phyloP scores from a whole-genome alignment of 2,113 vertebrate genomes.

The Antennarius striatus region DNA sequence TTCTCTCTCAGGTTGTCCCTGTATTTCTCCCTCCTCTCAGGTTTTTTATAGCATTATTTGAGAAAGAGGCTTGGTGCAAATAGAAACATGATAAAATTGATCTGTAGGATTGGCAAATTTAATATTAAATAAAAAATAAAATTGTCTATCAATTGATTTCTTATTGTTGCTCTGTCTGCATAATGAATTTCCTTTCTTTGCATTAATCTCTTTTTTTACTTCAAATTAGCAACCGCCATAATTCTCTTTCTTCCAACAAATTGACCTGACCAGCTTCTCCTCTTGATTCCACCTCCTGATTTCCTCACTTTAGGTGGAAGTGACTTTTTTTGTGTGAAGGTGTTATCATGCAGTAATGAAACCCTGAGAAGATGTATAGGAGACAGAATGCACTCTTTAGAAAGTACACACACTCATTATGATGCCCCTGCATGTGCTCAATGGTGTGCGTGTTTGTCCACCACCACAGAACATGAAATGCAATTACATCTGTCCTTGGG shows the following conservation, averaged over 20 bases:
- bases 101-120: no score
- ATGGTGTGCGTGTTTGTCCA: conserved; percentile 26
- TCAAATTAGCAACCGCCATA: no score
- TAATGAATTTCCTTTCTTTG: no score
- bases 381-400: conserved; percentile 24
- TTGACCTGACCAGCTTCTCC: no score
- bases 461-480: conserved; percentile 54
- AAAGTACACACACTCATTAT: neutral
- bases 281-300: neutral
- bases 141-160: no score
- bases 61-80: neutral
- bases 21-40: neutral
- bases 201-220: no score
- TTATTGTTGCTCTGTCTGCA: no score
- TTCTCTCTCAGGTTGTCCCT: neutral
- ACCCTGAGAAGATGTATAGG: neutral
- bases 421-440: conserved; percentile 11
- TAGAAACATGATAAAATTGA: neutral
- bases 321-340: conserved; percentile 48
- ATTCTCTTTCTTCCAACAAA: no score
- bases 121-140: no score
- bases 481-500: conserved; percentile 69
- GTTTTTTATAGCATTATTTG: no score
- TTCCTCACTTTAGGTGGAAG: conserved; percentile 58
- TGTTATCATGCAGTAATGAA: neutral